A percentile compares a stretch with the other conserved stretches of the same genome.
Conservation (phyloP, 2,113 vertebrate genomes). For the Merops nubicus region DNA sequence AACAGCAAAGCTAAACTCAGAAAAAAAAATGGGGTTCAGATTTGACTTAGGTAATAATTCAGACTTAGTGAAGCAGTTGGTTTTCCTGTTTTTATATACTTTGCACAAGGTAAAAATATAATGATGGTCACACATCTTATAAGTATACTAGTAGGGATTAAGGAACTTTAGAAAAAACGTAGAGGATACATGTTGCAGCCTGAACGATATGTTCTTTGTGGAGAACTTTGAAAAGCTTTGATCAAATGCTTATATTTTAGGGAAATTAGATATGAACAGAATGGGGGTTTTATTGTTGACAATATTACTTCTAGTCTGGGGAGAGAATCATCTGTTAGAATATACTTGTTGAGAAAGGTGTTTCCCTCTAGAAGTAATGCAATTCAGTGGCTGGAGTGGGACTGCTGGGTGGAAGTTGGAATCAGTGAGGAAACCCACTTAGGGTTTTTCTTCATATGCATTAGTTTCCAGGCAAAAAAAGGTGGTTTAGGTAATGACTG, state of each 20-base stretch:
- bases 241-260: not conserved
- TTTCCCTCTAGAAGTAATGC: not conserved
- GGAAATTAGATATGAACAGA: not conserved
- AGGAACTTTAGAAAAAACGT: not conserved
- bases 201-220: not conserved
- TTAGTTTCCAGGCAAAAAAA: not conserved
- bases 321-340: not conserved
- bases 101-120: not conserved
- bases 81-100: not conserved
- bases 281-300: not conserved
- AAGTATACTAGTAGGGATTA: not conserved
- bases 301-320: not conserved
- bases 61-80: not conserved
- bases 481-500: accelerated
- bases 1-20: not conserved
- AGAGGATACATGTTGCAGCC: not conserved
- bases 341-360: not conserved
- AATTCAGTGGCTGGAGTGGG: not conserved
- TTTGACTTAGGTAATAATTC: not conserved
- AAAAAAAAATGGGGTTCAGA: not conserved
- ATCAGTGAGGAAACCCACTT: too few species aligned
- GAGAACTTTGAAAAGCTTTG: not conserved
- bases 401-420: too few species aligned
- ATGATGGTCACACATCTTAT: not conserved
- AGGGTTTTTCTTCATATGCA: not conserved